Evolutionary conservation across 2,888 invertebrate genomes (phyloP).

Genomic region (Drosophila dives): DNA sequence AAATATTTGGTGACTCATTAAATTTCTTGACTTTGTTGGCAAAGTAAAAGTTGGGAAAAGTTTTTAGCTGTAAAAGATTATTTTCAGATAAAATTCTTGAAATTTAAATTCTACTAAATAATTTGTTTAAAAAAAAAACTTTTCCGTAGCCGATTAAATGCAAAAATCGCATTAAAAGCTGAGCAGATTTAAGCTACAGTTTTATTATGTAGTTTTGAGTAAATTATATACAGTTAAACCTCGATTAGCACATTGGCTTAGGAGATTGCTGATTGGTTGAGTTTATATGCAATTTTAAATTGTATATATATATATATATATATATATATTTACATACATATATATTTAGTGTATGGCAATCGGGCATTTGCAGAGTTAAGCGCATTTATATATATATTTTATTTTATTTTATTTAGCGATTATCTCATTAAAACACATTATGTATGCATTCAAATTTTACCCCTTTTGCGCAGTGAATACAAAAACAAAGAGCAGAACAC

Average conservation of each 20-base stretch:
- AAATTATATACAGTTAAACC: neutral
- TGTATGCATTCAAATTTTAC: constrained; percentile 67
- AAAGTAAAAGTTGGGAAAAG: neutral
- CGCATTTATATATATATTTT: constrained; percentile 4
- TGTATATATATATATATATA: constrained; percentile 4
- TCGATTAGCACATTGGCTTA: neutral
- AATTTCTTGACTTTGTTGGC: neutral
- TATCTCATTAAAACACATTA: constrained; percentile 74
- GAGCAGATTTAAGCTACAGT: neutral
- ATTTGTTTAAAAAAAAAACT: neutral
- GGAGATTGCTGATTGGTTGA: neutral
- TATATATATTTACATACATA: constrained; percentile 12
- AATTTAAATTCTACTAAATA: neutral
- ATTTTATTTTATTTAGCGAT: constrained; percentile 61
- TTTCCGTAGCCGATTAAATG: neutral
- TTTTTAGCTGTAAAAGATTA: neutral
- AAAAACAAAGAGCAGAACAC: neutral
- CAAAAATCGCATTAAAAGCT: neutral
- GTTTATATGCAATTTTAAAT: neutral
- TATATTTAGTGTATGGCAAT: neutral
- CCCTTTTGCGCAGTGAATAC: constrained; percentile 23
- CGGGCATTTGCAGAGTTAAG: neutral
- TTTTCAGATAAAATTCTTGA: neutral
- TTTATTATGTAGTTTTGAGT: neutral
- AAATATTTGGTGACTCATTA: constrained; percentile 2